Conservation (phyloP, 2,797 vertebrate species). For the Nothura maculosa region DNA sequence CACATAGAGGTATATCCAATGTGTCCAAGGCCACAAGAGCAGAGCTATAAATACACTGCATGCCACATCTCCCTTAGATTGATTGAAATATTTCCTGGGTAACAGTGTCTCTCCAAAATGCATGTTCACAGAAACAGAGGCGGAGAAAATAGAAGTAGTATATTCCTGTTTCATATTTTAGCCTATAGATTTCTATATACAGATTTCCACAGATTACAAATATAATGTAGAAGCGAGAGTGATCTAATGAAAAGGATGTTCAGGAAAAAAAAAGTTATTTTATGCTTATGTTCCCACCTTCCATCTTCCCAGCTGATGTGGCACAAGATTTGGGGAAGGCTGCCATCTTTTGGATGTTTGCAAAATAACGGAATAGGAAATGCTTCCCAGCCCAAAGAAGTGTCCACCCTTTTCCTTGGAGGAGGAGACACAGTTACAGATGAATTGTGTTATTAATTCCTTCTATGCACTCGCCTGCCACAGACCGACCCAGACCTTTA, state of each 20-base stretch:
- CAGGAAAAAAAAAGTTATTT: neutral
- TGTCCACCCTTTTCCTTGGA: neutral
- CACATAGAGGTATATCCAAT: neutral
- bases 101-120: neutral
- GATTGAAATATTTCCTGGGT: neutral
- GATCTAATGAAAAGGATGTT: neutral
- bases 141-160: neutral
- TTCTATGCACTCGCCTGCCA: neutral
- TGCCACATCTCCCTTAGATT: neutral
- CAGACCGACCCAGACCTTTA: neutral
- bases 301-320: neutral
- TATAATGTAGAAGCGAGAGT: rapidly evolving
- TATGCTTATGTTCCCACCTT: neutral
- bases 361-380: neutral
- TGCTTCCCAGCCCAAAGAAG: rapidly evolving
- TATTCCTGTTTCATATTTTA: neutral
- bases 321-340: conserved; percentile 55
- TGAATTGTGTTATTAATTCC: neutral
- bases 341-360: conserved; percentile 67
- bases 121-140: neutral
- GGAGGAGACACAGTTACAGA: rapidly evolving
- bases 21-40: neutral
- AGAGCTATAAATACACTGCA: neutral
- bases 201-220: neutral
- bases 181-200: too few species aligned